These are phyloP conservation scores for Turritopsis rubra DNA, from an alignment of 30 jellyfish, hydroid and myxozoan genomes.

Conservation along the genomic window DNA sequence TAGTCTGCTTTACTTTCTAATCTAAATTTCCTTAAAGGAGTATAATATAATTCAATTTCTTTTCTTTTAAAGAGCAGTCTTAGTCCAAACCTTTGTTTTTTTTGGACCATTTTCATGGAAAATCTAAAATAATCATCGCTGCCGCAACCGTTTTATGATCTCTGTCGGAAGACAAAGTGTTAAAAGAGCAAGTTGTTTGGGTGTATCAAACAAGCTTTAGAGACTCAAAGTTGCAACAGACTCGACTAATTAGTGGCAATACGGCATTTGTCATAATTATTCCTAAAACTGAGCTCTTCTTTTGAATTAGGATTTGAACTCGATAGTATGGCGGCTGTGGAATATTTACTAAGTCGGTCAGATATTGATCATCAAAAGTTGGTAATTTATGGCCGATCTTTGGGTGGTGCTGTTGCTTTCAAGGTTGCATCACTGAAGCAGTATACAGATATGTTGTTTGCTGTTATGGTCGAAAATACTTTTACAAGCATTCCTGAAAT, in stretches of 20 bases:
- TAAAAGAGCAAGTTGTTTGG: no score
- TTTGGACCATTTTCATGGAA: no score
- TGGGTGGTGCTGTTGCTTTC: conserved; percentile 92
- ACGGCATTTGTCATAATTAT: neutral
- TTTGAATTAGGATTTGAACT: conserved; percentile 48
- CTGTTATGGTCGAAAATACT: conserved; percentile 77
- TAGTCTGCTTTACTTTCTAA: no score
- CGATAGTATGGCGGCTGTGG: conserved; percentile 82
- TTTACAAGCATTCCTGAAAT: conserved; percentile 91
- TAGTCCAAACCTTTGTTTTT: no score
- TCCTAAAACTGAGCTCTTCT: neutral
- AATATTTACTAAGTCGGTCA: conserved; percentile 45
- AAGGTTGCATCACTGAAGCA: conserved; percentile 51
- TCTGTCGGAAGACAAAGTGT: no score
- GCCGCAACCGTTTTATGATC: no score
- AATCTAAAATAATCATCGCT: no score
- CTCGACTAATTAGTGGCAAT: neutral
- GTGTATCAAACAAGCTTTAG: neutral
- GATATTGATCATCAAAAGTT: conserved; percentile 68
- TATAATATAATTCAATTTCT: no score
- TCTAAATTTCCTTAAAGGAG: no score
- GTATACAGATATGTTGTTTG: conserved; percentile 46
- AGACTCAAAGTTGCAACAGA: neutral
- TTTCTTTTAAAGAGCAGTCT: no score
- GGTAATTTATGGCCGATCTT: conserved; percentile 73